Evolutionary conservation across 92 coral and sea anemone genomes (phyloP), one percentile per base, ranked within the genome.

Genomic region (Palythoa grandiflora): DNA sequence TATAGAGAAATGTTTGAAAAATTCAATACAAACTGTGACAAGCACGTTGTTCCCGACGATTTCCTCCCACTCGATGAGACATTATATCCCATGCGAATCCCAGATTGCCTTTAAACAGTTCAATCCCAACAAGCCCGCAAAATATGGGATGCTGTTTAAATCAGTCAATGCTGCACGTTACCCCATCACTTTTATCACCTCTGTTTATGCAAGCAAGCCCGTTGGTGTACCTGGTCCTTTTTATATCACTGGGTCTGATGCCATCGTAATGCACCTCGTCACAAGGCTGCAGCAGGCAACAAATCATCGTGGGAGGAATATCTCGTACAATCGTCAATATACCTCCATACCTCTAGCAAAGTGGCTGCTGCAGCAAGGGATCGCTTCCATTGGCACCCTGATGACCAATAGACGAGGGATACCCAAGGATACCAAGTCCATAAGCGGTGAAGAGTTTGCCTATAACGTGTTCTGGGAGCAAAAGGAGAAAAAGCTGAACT

Each of bases 221-320:
- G 65, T 57, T 57, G 65, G 65, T 57, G 65, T 57, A 57, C 65
- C 65, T 57, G 65, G 65, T 57, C 65, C 65, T 9, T 57, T 57
- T n/a, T 68, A 68, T 68, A 21, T 68, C 73, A 68, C 38, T 68
- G 73, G 73, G 73, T 68, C 73, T 68, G 73, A 28, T 68, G 73
- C 38, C 8, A 57, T 57, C 65, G 15, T 57, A 57, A 57, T 57
- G 65, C 65, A 57, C 65, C 65, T 57, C 65, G 65, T 57, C 65
- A 57, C 65, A 57, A 57, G 65, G 65, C 65, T 57, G 65, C 65
- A 57, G 65, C 65, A 57, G 65, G 65, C 65, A 57, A 57, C 15
- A 57, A 57, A 57, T 57, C 65, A 3, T 57, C 65, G 65, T 57
- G 65, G 65, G 65, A 57, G 65, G 65, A 55, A 55, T 55, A 55